Evolutionary conservation across 2,113 vertebrate species (phyloP).

Genomic region (Leucopsar rothschildi): DNA sequence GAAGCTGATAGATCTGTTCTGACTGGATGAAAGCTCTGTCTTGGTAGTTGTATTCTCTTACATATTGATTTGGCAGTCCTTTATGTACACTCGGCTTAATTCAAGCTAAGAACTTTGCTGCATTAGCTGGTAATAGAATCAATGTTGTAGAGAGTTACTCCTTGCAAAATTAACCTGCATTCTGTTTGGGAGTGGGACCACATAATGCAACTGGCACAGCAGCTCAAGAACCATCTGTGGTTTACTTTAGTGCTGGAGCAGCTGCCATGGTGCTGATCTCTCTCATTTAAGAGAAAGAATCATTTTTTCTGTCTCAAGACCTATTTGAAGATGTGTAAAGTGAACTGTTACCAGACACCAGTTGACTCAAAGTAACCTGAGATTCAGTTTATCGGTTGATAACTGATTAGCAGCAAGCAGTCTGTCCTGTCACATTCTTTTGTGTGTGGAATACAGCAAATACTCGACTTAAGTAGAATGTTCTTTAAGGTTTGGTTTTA

Average conservation of each 20-base stretch:
- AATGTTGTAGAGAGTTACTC: not conserved
- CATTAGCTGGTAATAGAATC: conserved; percentile 4
- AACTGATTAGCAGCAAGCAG: not conserved
- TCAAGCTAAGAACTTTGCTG: conserved; percentile 19
- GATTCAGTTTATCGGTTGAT: conserved; percentile 21
- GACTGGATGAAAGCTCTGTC: not conserved
- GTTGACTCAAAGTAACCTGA: conserved; percentile 20
- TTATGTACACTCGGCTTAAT: conserved; percentile 10
- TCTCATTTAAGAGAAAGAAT: not conserved
- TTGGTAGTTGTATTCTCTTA: not conserved
- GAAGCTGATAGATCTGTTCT: conserved; percentile 2
- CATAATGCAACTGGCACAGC: not conserved
- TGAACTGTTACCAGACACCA: conserved; percentile 17
- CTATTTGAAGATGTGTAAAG: not conserved
- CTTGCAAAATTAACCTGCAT: not conserved
- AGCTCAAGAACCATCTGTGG: not conserved
- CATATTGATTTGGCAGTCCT: conserved; percentile 23
- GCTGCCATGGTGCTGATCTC: not conserved
- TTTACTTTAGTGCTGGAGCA: not conserved
- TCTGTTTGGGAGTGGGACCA: not conserved
- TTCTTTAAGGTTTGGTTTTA: not conserved
- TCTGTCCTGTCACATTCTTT: not conserved
- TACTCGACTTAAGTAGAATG: not conserved
- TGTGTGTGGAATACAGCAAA: not conserved
- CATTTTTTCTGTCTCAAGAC: not conserved